Percentiles rank a stretch among this genome's conserved stretches.
These are phyloP conservation scores for Drosophila robusta DNA, from an alignment of 2,888 invertebrate genomes.

Conservation along the genomic window DNA sequence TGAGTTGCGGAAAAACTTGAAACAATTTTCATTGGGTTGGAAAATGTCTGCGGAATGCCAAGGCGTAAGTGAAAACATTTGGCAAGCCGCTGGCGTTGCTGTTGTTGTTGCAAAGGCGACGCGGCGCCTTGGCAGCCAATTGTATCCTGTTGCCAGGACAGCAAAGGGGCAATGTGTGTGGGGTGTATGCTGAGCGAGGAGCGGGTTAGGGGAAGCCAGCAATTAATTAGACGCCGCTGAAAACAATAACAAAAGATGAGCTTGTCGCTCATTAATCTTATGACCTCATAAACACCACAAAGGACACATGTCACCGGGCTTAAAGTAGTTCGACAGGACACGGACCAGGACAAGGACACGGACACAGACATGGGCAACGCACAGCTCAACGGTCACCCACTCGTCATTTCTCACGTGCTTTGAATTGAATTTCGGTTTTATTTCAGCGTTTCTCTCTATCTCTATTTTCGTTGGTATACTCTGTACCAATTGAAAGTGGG, in stretches of 20 bases:
- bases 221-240: slow-evolving; percentile 71
- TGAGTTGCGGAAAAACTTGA: slow-evolving; percentile 2
- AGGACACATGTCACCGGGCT: slow-evolving; percentile 54
- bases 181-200: no score
- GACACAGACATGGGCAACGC: slow-evolving; percentile 32
- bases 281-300: slow-evolving; percentile 67
- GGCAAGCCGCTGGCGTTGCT: slow-evolving; percentile 11
- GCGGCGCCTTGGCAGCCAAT: slow-evolving; percentile 28
- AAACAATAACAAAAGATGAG: slow-evolving; percentile 72
- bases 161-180: background rate
- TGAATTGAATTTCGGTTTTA: slow-evolving; percentile 60
- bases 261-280: slow-evolving; percentile 75
- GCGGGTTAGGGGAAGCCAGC: slow-evolving; percentile 12
- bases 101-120: slow-evolving; percentile 24
- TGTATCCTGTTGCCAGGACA: slow-evolving; percentile 14
- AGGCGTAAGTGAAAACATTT: slow-evolving; percentile 29
- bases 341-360: slow-evolving; percentile 37
- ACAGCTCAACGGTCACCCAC: slow-evolving; percentile 16
- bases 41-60: slow-evolving; percentile 1
- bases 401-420: slow-evolving; percentile 57
- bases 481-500: background rate
- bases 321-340: slow-evolving; percentile 42
- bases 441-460: background rate
- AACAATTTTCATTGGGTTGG: slow-evolving; percentile 17
- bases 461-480: background rate